Base-by-base conservation (phyloP, 2,888 invertebrate genomes). In the Venusia cambrica region DNA sequence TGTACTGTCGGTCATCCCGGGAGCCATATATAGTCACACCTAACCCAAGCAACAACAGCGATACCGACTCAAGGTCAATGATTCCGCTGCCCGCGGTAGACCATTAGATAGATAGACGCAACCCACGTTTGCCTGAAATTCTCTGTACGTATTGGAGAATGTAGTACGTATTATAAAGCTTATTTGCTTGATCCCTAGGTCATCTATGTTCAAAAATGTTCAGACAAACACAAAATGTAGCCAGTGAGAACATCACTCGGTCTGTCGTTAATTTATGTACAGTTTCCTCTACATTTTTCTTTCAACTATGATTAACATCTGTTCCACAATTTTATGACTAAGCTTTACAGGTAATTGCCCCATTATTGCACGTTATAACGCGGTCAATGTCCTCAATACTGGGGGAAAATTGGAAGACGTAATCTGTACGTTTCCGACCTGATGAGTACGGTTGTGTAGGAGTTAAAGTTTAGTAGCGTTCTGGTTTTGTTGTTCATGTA, bases 311-410 rank as follows among this genome's bases (percentile, higher is more conserved):
- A 51, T 51, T 48, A 40, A 48, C 41, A 42, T 46, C 44, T 32
- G 35, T 35, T 47, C 44, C 38, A 38, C 33, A 51, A 54, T 49
- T 57, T 56, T 56, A 56, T 51, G 51, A 55, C 49, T 38, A 24
- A 43, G 22, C 51, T 58, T 51, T 51, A 48, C 62, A 59, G 58
- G 62, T 60, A 53, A 56, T 54, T 31, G 12, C 18, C 49, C 40
- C 39, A 53, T 48, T 51, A 45, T 40, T 52, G 30, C 17, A 36
- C 36, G 39, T 45, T 43, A 48, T 55, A 54, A 40, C 45, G 47
- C n/a, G 64, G 58, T 60, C 64, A 62, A 62, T 47, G 62, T 34
- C 51, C 62, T 42, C 45, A 4, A 32, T 36, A 45, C 40, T 5
- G 27, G 8, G 20, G 43, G 38, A 56, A 51, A 46, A 50, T 21